Evolutionary conservation across 2,888 invertebrate species (phyloP), one percentile per base, ranked within the genome.

Genomic region (Alcis repandata): DNA sequence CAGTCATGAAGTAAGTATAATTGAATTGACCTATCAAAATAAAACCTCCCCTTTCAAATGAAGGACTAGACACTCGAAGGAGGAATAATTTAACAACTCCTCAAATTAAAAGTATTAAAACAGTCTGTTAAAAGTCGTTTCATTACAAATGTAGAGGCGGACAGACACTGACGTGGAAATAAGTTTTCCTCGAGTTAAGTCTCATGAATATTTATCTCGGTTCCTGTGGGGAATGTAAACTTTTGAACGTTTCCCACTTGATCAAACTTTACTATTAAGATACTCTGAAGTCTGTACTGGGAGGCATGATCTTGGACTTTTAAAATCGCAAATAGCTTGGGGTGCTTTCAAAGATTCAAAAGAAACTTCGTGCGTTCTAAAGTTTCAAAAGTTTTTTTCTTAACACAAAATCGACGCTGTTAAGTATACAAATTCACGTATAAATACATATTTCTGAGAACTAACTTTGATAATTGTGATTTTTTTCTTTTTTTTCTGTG

Each of bases 191-290:
- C 77, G 80, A 90, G 89, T 91, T 90, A 87, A 88, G 80, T 75
- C 89, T 91, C 90, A 91, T 92, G 92, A 92, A 92, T 92, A 92
- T 92, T 92, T 91, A 92, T 92, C 87, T 87, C 83, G 76, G 78
- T 83, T 87, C 86, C 88, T 85, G 84, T 77, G 86, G 90, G 86
- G 80, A 87, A 83, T 85, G 81, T 81, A 87, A 91, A 92, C 88
- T 92, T 90, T 85, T 85, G 83, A 88, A 87, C 85, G 86, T 88
- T 88, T 90, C 88, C 85, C 88, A 91, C 90, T 91, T 90, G 90
- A 91, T 92, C 90, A 90, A 91, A 92, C 89, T 91, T 92, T 84
- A 86, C 82, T 88, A 81, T 88, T 86, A 86, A 83, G 79, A 64
- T 66, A 53, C 59, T 72, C 46, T 38, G 36, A 53, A 57, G 57